These are phyloP conservation scores for Tachina fera DNA, from an alignment of 2,888 invertebrate species.

Conservation along the genomic window DNA sequence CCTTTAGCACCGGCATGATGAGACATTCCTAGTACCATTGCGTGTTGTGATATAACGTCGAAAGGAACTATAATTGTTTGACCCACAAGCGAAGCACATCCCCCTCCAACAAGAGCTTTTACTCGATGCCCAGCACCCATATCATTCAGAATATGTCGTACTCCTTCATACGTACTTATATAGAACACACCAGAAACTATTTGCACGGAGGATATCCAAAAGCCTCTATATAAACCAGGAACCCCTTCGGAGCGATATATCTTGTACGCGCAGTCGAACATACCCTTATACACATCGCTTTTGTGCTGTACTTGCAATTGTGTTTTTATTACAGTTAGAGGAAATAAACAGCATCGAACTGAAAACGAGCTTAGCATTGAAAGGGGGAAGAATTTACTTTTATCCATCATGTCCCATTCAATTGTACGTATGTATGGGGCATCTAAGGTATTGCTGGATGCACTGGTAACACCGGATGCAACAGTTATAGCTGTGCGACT, in stretches of 20 bases:
- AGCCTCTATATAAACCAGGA: slow-evolving; percentile 95
- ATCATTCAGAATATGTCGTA: slow-evolving; percentile 89
- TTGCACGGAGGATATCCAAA: slow-evolving; percentile 96
- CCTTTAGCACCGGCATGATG: slow-evolving; percentile 81
- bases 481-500: slow-evolving; percentile 72
- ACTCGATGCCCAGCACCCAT: slow-evolving; percentile 79
- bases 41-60: slow-evolving; percentile 97
- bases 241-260: slow-evolving; percentile 93
- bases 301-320: slow-evolving; percentile 92
- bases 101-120: slow-evolving; percentile 94
- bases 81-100: slow-evolving; percentile 94
- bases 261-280: slow-evolving; percentile 94
- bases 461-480: slow-evolving; percentile 71
- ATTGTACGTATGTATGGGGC: slow-evolving; percentile 89
- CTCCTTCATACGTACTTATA: slow-evolving; percentile 96
- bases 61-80: slow-evolving; percentile 98
- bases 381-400: slow-evolving; percentile 95
- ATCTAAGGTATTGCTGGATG: slow-evolving; percentile 73
- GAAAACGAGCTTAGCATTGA: slow-evolving; percentile 90
- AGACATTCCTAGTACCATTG: slow-evolving; percentile 94
- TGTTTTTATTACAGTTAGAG: slow-evolving; percentile 96
- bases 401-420: slow-evolving; percentile 99
- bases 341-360: slow-evolving; percentile 91
- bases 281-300: slow-evolving; percentile 92
- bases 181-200: slow-evolving; percentile 94